Evolutionary conservation across 2,888 invertebrate species (phyloP), one percentile per base, ranked within the genome.

Genomic region (Neria commutata): DNA sequence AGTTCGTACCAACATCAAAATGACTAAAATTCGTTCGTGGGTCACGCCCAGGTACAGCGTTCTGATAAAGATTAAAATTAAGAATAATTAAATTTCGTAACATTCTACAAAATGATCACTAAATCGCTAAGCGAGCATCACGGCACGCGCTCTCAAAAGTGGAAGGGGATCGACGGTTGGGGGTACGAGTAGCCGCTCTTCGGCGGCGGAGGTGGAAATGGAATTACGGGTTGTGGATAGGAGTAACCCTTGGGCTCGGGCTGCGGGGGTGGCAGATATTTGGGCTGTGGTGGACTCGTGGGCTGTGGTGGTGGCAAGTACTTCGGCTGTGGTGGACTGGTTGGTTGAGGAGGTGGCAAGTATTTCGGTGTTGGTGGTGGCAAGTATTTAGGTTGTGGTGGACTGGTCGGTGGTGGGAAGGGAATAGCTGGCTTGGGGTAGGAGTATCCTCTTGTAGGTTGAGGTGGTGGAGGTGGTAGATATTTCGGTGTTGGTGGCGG

Each of bases 11-110:
- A 70, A 69, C 74, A 74, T 66, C 70, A 69, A 70, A 75, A 77
- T 76, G 78, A 76, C 76, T 76, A 78, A 67, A 67, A 69, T 74
- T 72, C 69, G 72, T 68, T 70, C 62, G 65, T 64, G 64, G 70
- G 67, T 59, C 51, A 29, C 56, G 57, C 49, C 66, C 69, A 60
- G 71, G 60, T 69, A 66, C 67, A 72, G 62, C 63, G 66, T 69
- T 75, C 69, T 64, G 58, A 58, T 69, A 72, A 74, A 54, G 56
- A 60, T 71, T 75, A 72, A 75, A 67, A 74, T 75, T 71, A 72
- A 69, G 55, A 72, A 67, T 67, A 69, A 71, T 70, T 62, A 72
- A n/a, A 74, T 74, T 74, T 74, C 72, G 69, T 70, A 70, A 54
- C 67, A 68, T 73, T 67, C 65, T 53, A 54, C 51, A 71, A 61